Percentiles rank a stretch among this genome's conserved stretches.
Conservation (phyloP, 2,797 vertebrate genomes). For the Microctenopoma steveboyesi region DNA sequence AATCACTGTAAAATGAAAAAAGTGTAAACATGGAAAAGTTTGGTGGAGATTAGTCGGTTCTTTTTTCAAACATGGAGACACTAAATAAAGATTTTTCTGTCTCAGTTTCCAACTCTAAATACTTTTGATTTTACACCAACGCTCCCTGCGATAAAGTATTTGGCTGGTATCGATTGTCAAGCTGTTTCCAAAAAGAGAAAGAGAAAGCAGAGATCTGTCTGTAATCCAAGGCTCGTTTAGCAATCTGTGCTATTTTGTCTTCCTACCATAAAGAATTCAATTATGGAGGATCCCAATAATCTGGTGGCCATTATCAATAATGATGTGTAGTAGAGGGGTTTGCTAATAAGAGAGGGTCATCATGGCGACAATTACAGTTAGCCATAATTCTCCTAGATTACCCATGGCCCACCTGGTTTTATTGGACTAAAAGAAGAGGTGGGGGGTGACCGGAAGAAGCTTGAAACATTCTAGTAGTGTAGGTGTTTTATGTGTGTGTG, state of each 20-base stretch:
- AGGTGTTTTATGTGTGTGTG: conserved; percentile 3
- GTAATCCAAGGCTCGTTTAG: no score
- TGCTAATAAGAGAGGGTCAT: conserved; percentile 56
- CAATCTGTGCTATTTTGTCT: neutral
- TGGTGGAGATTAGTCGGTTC: no score
- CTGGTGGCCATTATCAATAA: conserved; percentile 67
- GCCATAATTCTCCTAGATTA: conserved; percentile 64
- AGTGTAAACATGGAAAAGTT: no score
- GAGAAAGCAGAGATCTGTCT: neutral
- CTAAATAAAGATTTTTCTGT: neutral
- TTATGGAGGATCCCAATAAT: conserved; percentile 19
- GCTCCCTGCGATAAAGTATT: neutral
- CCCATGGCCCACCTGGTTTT: conserved; percentile 47
- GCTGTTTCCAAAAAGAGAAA: neutral
- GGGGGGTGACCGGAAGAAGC: neutral
- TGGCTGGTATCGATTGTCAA: neutral
- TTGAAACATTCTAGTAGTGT: neutral
- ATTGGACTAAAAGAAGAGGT: conserved; percentile 34
- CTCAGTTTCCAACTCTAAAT: neutral
- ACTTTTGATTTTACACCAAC: neutral
- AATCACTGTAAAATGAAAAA: no score
- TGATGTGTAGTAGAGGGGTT: conserved; percentile 9
- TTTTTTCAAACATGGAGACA: no score
- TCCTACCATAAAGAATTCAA: neutral
- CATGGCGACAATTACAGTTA: conserved; percentile 64